These are phyloP conservation scores for Pluvianellus socialis DNA, from an alignment of 2,113 vertebrate genomes.

Conservation along the genomic window DNA sequence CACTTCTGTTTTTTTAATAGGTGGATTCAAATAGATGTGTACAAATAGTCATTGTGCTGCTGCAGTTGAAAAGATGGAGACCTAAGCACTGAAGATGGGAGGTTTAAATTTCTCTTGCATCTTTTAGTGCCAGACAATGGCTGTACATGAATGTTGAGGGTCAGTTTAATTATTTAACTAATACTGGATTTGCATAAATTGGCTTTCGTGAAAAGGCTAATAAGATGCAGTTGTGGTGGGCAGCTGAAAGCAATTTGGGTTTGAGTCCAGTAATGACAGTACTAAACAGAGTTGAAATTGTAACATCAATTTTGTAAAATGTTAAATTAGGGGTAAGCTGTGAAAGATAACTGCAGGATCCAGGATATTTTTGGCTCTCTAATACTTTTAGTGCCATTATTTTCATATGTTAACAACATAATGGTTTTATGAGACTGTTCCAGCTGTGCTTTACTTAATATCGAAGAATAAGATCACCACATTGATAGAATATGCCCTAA, in stretches of 20 bases:
- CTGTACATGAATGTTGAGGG: constrained; percentile 61
- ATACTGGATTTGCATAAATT: constrained; percentile 83
- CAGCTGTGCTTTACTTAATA: constrained; percentile 47
- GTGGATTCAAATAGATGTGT: not conserved
- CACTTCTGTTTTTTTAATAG: not conserved
- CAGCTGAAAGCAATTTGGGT: constrained; percentile 73
- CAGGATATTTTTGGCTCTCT: constrained; percentile 16
- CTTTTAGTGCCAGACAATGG: constrained; percentile 41
- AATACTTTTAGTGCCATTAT: constrained; percentile 18
- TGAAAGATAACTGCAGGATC: constrained; percentile 20
- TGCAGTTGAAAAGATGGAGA: constrained; percentile 27
- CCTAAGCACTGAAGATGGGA: not conserved
- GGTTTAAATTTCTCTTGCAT: constrained; percentile 48
- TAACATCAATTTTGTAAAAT: constrained; percentile 55
- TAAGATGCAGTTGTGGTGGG: constrained; percentile 61
- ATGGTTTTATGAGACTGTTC: constrained; percentile 43
- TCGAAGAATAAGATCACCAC: constrained; percentile 26
- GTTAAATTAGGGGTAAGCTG: constrained; percentile 60
- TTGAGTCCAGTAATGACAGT: constrained; percentile 68
- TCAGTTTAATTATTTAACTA: constrained; percentile 79
- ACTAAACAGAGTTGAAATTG: constrained; percentile 56
- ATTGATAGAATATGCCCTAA: constrained; percentile 30
- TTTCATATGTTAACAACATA: constrained; percentile 29
- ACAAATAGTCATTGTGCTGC: constrained; percentile 14
- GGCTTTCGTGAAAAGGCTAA: constrained; percentile 72